Percentiles rank a stretch among this genome's conserved stretches.
These are phyloP conservation scores for Xenopus laevis DNA, from an alignment of 2,113 vertebrate genomes.

Conservation along the genomic window DNA sequence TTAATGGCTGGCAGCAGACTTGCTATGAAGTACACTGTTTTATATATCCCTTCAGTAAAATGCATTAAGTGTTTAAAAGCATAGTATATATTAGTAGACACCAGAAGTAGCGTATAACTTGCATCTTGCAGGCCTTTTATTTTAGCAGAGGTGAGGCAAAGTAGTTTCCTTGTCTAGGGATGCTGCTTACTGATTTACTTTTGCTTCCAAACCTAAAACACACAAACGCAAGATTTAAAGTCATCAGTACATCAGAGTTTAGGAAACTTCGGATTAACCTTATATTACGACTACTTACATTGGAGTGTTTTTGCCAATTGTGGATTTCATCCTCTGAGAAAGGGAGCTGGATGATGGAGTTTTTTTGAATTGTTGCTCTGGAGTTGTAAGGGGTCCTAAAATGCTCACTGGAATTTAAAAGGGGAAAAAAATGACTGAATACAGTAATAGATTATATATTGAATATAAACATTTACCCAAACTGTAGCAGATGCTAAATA, in stretches of 20 bases:
- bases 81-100: too few species aligned
- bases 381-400: conserved; percentile 89
- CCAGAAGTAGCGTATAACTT: too few species aligned
- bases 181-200: conserved; percentile 74
- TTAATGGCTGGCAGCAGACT: too few species aligned
- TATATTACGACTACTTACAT: conserved; percentile 63
- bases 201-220: conserved; percentile 84
- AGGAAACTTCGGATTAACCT: background rate
- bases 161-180: conserved; percentile 80
- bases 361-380: conserved; percentile 87
- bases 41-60: too few species aligned
- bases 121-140: conserved; percentile 49
- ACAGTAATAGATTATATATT: too few species aligned
- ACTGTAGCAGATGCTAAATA: too few species aligned
- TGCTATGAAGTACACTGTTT: too few species aligned
- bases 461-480: too few species aligned
- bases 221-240: conserved; percentile 15
- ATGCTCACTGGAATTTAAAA: conserved; percentile 75
- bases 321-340: conserved; percentile 82
- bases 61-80: too few species aligned
- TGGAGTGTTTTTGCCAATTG: conserved; percentile 81
- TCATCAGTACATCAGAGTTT: background rate
- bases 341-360: conserved; percentile 89
- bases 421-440: background rate
- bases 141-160: conserved; percentile 89